Base-by-base conservation (phyloP, 2,797 vertebrate species). In the Rallus crepitans region DNA sequence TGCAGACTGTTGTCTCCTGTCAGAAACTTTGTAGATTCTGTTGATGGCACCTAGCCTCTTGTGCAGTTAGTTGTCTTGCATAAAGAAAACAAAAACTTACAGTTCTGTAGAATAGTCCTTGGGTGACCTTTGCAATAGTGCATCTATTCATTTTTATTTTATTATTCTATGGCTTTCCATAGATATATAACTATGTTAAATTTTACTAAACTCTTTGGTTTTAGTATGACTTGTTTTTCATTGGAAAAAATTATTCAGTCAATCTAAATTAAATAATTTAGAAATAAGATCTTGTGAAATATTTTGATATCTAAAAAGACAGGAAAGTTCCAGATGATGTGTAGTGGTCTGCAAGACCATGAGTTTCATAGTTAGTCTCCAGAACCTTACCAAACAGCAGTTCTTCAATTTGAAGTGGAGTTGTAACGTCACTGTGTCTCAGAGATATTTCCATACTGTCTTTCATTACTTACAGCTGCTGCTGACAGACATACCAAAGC, bases 391-490 rank as follows among this genome's bases (percentile, higher is more conserved):
- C 20, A 50, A 64, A 35, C 53, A 71, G 24, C 2, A 4, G 6
- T 14, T 69, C 91, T 93, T 90, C 79, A 80, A 5, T 87, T 61
- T 66, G 57, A 68, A 47, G 21, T 50, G 24, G 50, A 79, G 56
- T 81, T 94, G 9, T 53, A 82, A 11, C 76, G 86, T 70, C 42
- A 72, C 53, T 83, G 0, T 71, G 53, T 90, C 61, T 92, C 37
- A 63, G 56, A 76, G 68, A 92, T 96, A 80, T 97, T 96, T 96
- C 93, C 57, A 73, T 90, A 28, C 90, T 96, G 72, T 90, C 87
- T 96, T 94, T 80, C 86, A 86, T 96, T 96, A 93, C 68, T 97
- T 94, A n/a, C 40, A 91, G 39, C 94, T 97, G 81, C 61, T 66
- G 94, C 82, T 96, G 81, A 90, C 87, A 78, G 77, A 76, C 42